Percentiles rank a stretch among this genome's conserved stretches.
Evolutionary conservation across 30 jellyfish, hydroid and myxozoan genomes (phyloP).

Genomic region (Pseudorhiza aurosa): DNA sequence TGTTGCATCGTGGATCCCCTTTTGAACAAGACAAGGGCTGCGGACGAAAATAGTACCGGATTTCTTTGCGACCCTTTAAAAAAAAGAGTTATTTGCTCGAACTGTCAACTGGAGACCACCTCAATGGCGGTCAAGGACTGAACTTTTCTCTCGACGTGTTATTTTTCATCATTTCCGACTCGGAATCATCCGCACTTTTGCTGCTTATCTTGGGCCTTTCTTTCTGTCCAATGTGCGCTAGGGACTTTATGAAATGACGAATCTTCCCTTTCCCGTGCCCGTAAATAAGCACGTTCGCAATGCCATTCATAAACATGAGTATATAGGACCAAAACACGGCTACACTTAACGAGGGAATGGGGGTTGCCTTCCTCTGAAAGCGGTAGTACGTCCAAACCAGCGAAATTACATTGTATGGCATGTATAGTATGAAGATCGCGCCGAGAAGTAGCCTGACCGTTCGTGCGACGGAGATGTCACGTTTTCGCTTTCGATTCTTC

Average conservation of each 20-base stretch:
- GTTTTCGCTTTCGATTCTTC: constrained; percentile 50
- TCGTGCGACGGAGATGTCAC: constrained; percentile 57
- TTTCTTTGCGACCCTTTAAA: too few relatives aligned
- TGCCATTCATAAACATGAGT: constrained; percentile 46
- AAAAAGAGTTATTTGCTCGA: too few relatives aligned
- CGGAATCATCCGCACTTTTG: constrained; percentile 6
- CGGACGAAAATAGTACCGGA: too few relatives aligned
- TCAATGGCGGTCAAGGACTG: too few relatives aligned
- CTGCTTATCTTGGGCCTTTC: background rate
- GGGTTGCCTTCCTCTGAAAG: constrained; percentile 14
- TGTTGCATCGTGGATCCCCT: too few relatives aligned
- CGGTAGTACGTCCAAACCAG: constrained; percentile 45
- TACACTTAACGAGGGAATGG: constrained; percentile 21
- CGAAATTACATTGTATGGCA: constrained; percentile 55
- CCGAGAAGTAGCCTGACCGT: constrained; percentile 54
- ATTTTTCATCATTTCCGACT: background rate
- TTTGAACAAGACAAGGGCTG: too few relatives aligned
- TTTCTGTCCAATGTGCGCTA: background rate
- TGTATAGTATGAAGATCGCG: constrained; percentile 47
- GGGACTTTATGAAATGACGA: constrained; percentile 7
- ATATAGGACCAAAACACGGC: constrained; percentile 63
- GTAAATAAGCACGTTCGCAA: constrained; percentile 41
- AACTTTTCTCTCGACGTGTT: too few relatives aligned
- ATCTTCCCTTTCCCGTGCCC: constrained; percentile 64
- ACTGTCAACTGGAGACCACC: too few relatives aligned